Evolutionary conservation across 2,888 invertebrate species (phyloP).

Genomic region (Cephus runcator): DNA sequence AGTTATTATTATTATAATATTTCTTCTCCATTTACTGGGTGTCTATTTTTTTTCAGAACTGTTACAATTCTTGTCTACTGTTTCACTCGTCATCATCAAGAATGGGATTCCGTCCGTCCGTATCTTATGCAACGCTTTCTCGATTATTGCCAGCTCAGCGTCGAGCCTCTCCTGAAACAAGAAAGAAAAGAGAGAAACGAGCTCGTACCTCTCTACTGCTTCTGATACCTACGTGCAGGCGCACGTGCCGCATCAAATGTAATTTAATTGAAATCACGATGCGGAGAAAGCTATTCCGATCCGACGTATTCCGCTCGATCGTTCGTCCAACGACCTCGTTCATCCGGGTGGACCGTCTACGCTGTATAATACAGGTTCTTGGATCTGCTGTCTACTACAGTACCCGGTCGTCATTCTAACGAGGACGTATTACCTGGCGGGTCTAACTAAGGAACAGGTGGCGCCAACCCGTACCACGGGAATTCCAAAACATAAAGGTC

Average conservation of each 20-base stretch:
- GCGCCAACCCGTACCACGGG: not conserved
- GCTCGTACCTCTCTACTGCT: not conserved
- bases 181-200: not conserved
- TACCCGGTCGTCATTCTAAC: not conserved
- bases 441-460: not conserved
- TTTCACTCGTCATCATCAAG: not conserved
- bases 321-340: not conserved
- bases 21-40: not conserved
- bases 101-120: not conserved
- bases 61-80: not conserved
- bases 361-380: not conserved
- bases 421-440: not conserved
- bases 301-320: not conserved
- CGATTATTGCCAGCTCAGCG: not conserved
- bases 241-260: not conserved
- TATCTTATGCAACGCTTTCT: not conserved
- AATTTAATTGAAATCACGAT: not conserved
- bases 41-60: not conserved
- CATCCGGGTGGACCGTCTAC: not conserved
- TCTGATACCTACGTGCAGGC: not conserved
- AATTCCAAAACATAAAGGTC: not conserved
- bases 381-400: not conserved
- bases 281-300: not conserved
- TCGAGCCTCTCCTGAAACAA: not conserved
- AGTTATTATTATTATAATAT: not conserved